A percentile compares a stretch with the other conserved stretches of the same genome.
These are phyloP conservation scores for Rhodinocichla rosea DNA, from an alignment of 2,113 vertebrate species.

Conservation along the genomic window DNA sequence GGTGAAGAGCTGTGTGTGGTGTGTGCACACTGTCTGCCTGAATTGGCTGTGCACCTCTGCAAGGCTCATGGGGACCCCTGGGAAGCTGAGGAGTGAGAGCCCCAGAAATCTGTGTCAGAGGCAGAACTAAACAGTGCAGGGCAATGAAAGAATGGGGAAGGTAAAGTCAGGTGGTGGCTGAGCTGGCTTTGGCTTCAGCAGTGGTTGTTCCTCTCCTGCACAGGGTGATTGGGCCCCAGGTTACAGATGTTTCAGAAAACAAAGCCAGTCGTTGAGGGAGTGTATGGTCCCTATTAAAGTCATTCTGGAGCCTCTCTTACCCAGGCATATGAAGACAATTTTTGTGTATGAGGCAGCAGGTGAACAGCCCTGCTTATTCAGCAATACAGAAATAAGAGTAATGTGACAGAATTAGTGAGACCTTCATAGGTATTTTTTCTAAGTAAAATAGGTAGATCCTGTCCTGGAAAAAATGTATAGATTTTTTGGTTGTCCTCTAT, in stretches of 20 bases:
- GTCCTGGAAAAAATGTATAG: neutral
- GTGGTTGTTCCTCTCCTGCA: neutral
- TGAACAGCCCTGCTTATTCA: conserved; percentile 12
- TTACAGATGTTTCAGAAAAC: conserved; percentile 36
- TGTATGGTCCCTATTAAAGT: neutral
- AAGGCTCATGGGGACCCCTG: neutral
- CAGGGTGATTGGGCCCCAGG: neutral
- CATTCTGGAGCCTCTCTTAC: neutral
- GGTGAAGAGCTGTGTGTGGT: neutral
- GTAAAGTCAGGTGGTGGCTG: neutral
- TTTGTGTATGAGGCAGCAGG: neutral
- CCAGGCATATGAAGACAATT: neutral
- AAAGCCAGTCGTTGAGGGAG: neutral
- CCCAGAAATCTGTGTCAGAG: neutral
- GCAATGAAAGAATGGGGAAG: neutral
- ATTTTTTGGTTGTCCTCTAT: neutral
- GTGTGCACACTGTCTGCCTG: neutral
- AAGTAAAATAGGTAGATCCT: neutral
- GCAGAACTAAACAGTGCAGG: neutral
- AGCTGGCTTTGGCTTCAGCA: neutral
- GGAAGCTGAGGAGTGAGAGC: neutral
- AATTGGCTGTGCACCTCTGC: neutral
- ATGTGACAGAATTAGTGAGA: neutral
- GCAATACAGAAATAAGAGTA: neutral
- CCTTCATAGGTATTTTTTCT: neutral